These are phyloP conservation scores for Agriotes lineatus DNA, from an alignment of 2,888 invertebrate species.

Conservation along the genomic window DNA sequence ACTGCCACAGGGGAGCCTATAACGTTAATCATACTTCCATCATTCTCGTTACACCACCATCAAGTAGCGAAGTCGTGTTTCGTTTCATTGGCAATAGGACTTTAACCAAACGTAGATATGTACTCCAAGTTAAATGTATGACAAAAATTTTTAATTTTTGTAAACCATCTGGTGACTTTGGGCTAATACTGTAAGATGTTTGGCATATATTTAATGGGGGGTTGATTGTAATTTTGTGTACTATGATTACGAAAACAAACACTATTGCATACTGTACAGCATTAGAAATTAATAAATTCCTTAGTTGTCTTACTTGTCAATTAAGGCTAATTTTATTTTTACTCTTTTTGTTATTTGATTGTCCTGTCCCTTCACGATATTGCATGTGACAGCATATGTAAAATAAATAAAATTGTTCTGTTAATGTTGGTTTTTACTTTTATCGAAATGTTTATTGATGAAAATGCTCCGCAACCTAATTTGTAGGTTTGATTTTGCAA, in stretches of 20 bases:
- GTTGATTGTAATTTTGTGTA: conserved; percentile 47
- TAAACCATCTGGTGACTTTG: conserved; percentile 51
- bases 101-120: conserved; percentile 47
- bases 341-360: conserved; percentile 26
- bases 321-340: conserved; percentile 49
- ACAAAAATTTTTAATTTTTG: conserved; percentile 45
- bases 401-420: conserved; percentile 18
- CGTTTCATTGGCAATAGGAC: conserved; percentile 51
- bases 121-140: conserved; percentile 50
- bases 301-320: conserved; percentile 52
- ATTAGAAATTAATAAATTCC: conserved; percentile 53
- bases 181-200: conserved; percentile 44
- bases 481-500: too few relatives aligned
- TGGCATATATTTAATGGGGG: conserved; percentile 50
- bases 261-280: conserved; percentile 66
- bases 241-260: conserved; percentile 61
- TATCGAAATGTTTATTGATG: too few relatives aligned
- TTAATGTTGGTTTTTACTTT: conserved; percentile 9
- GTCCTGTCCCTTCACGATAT: conserved; percentile 13
- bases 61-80: conserved; percentile 52
- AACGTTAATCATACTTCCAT: conserved; percentile 50
- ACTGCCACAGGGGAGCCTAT: conserved; percentile 55
- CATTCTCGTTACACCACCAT: conserved; percentile 55
- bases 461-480: too few relatives aligned
- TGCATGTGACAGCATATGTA: conserved; percentile 13